phyloP scores from a whole-genome alignment of 2,113 vertebrate species.

The Telmatochromis sp. region DNA sequence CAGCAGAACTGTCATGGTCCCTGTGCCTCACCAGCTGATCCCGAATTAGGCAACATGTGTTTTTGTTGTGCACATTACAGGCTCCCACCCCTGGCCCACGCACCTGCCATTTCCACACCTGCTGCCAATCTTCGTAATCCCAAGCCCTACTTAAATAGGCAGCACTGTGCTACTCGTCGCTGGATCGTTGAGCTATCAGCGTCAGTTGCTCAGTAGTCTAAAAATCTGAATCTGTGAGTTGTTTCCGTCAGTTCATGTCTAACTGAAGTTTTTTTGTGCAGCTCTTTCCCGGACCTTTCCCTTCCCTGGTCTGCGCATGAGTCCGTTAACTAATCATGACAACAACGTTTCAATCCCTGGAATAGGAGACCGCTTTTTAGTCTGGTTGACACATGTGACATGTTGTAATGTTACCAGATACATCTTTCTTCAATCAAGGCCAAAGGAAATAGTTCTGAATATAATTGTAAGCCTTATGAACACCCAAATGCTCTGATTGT shows the following conservation, averaged over 20 bases:
- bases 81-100: fast-evolving
- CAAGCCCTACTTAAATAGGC: fast-evolving
- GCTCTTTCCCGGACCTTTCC: too few relatives aligned
- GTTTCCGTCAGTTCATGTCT: too few relatives aligned
- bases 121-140: fast-evolving
- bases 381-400: background rate
- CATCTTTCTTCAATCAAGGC: background rate
- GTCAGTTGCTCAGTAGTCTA: fast-evolving
- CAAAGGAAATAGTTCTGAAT: background rate
- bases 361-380: fast-evolving
- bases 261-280: too few relatives aligned
- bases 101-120: background rate
- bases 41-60: background rate
- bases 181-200: fast-evolving
- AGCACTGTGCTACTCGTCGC: background rate
- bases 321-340: fast-evolving
- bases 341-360: background rate
- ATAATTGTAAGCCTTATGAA: background rate
- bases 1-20: background rate
- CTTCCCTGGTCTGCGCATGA: too few relatives aligned
- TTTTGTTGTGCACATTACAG: background rate
- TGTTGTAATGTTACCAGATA: background rate
- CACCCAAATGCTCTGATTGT: background rate
- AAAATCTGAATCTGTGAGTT: background rate
- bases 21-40: too few relatives aligned